Base-by-base conservation (phyloP, 2,888 invertebrate species). In the Macrophya alboannulata region DNA sequence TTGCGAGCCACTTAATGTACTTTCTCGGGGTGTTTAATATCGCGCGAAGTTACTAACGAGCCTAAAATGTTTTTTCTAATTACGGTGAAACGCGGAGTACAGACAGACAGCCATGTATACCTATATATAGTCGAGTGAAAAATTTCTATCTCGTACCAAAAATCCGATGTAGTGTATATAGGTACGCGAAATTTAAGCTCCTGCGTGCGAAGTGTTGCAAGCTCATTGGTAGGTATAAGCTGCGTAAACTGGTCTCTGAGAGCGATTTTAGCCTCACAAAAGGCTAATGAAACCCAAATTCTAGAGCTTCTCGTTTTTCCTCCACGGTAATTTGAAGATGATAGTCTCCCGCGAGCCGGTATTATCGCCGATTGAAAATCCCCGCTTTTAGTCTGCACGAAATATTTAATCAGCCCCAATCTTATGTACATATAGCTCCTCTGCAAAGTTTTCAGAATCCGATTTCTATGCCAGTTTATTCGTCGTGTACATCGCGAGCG, bases 1-100 rank as follows among this genome's bases (percentile, higher is more conserved):
- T 74, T 45, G 8, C n/a, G n/a, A 45, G 4, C 4, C 12, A 48
- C 21, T 25, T 45, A 21, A 74, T 74, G n/a, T 25, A 45, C 25
- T 74, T 48, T 48, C 25, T 37, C 17, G 8, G 76, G 45, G 48
- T 48, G 76, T 48, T 76, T 76, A 76, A 76, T 76, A 71, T 4
- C 72, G 43, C 48, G 43, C 48, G 25, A 48, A 76, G 76, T 76
- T 76, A 76, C 48, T 76, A 76, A 76, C 76, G 76, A 76, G 45
- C 48, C 8, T 76, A 76, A 76, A 48, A 76, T 21, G 76, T 25
- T 21, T 76, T 31, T 76, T 40, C 17, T 48, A 76, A 76, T 76
- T 76, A 48, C 17, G 76, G 25, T 12, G 25, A n/a, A 76, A 76
- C 12, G 48, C 37, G 6, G 2, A 8, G 21, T 48, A 76, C 25